Evolutionary conservation across 1,140 invertebrate genomes (phyloP), one percentile per base, ranked within the genome.

Genomic region (Ooceraea biroi): DNA sequence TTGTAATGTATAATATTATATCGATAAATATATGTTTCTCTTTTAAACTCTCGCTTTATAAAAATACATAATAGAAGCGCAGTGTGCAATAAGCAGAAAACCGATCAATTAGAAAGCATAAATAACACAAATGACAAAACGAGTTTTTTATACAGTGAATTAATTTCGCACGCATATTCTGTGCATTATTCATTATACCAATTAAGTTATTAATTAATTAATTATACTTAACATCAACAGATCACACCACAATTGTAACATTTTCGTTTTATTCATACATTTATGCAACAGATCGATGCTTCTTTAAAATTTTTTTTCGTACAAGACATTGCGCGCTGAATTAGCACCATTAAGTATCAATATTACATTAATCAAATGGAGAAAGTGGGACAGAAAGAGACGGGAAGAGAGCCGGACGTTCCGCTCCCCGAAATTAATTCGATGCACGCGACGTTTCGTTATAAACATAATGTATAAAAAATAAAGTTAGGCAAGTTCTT

Each of bases 31-130:
- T 90, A 91, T 85, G 92, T 84, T 84, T 88, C 61, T 84, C 85
- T 88, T 83, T 89, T 88, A 88, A 87, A 88, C 86, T 90, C 85
- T 90, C 89, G 91, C 76, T 89, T 91, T 93, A 93, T 93, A 94
- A 93, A 93, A 94, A 93, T 93, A 93, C 91, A 90, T 93, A 94
- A 93, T 36, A 90, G 85, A 93, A 94, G 92, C 92, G 91, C 88
- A 89, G 84, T 91, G 87, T 93, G 91, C 87, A 85, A 90, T 90
- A 93, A 93, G 90, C 89, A 87, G 88, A 71, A 91, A 88, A 88
- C 78, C 88, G 78, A 88, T 91, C 61, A 91, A 87, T 90, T 91
- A 88, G 85, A 82, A 92, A 93, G 92, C 91, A 86, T 91, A 93
- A 91, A 84, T 91, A 90, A 83, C 85, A 74, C 85, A 74, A 68